Evolutionary conservation across 1,140 invertebrate genomes (phyloP), one percentile per base, ranked within the genome.

Genomic region (Lutraria rhynchaena): DNA sequence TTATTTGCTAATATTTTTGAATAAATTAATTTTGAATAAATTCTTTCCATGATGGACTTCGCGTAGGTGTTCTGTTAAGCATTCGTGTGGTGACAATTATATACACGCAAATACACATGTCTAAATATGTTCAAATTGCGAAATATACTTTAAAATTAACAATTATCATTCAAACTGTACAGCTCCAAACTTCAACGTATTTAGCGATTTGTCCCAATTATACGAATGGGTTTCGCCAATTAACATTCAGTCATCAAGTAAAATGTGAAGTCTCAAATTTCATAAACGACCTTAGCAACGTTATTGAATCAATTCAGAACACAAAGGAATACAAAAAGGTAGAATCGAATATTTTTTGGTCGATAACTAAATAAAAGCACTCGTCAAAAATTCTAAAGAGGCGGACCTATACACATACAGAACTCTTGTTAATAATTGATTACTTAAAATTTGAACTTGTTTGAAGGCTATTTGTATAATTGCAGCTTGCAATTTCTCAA

Each of bases 181-280:
- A n/a, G n/a, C n/a, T n/a, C n/a, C n/a, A n/a, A n/a, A n/a, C n/a
- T n/a, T n/a, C n/a, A n/a, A n/a, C 5, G 37, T 41, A 41, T 41
- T 41, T 15, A 41, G 15, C 15, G 37, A 41, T 7, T 41, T 41
- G 37, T 41, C 37, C 37, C 5, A 7, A 7, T 15, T 7, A 41
- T 41, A 15, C 37, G 5, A 41, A 41, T 15, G 5, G 37, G 37
- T 41, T 41, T 41, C 37, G 15, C 5, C 37, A 41, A 41, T 41
- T 41, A 41, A 41, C 37, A 41, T 7, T 7, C 13, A 35, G 29
- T 31, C 22, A 2, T 46, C 17, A 9, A 57, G 9, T 35, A 46
- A 71, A 71, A 55, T 37, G 41, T 51, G 51, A 57, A 41, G 49
- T 71, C 51, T 71, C 69, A 71, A 71, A 57, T 71, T 71, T 71